Conservation (phyloP, 2,888 invertebrate species). For the Xestia rhomboidea region DNA sequence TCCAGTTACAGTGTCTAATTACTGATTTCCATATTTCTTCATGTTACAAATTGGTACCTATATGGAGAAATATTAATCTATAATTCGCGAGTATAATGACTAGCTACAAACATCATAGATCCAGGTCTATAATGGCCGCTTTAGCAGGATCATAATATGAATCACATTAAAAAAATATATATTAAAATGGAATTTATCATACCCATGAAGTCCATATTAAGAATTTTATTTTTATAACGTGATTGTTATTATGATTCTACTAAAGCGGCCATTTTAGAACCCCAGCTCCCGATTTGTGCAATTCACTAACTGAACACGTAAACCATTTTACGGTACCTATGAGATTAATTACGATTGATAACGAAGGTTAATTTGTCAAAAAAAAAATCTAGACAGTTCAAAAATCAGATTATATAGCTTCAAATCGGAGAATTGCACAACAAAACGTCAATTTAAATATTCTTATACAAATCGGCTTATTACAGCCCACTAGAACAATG, state of each 20-base stretch:
- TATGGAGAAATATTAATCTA: not conserved
- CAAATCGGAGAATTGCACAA: not conserved
- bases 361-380: not conserved
- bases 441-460: constrained; percentile 4
- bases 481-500: constrained; percentile 5
- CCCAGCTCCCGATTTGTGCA: no score
- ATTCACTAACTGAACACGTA: not conserved
- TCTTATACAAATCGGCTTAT: constrained; percentile 25
- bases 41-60: no score
- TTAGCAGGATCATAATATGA: no score
- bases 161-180: no score
- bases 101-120: no score
- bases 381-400: not conserved
- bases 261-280: no score
- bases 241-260: no score
- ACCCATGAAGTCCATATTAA: no score
- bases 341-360: not conserved
- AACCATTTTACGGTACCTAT: not conserved
- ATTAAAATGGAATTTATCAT: no score
- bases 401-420: not conserved
- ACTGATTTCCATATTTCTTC: not conserved
- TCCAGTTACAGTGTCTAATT: constrained; percentile 2
- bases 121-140: no score
- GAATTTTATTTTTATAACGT: no score
- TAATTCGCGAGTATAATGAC: not conserved